These are phyloP conservation scores for Leguminivora glycinivorella DNA, from an alignment of 1,140 invertebrate genomes.

Conservation along the genomic window DNA sequence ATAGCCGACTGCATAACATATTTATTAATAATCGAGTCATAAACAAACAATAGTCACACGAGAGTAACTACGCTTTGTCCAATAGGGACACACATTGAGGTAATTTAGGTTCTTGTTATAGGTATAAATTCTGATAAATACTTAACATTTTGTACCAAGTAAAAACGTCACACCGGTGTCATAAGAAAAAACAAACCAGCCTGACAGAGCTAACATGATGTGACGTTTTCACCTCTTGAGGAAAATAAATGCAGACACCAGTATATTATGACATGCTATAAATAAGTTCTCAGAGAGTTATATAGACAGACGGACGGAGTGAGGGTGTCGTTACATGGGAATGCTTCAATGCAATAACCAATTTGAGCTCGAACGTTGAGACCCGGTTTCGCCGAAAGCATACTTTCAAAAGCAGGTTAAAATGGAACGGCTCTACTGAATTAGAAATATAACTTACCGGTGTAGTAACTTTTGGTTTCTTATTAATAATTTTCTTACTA, in stretches of 20 bases:
- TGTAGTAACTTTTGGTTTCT: constrained; percentile 67
- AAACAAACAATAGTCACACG: background rate
- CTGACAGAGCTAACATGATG: background rate
- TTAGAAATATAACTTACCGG: constrained; percentile 51
- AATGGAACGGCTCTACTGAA: constrained; percentile 27
- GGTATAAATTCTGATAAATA: background rate
- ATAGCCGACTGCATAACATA: background rate
- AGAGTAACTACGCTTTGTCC: background rate
- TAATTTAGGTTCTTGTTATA: background rate
- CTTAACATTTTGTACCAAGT: background rate
- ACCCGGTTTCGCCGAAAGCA: constrained; percentile 26
- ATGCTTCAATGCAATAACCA: constrained; percentile 21
- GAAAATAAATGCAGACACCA: background rate
- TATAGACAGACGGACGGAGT: background rate
- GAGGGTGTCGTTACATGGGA: constrained; percentile 3
- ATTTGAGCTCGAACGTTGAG: constrained; percentile 4
- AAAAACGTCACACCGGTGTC: background rate
- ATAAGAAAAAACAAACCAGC: background rate
- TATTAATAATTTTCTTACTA: constrained; percentile 59
- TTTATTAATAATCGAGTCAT: background rate
- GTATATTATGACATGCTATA: background rate
- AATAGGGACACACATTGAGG: background rate
- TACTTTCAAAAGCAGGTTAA: constrained; percentile 24
- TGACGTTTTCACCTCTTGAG: background rate
- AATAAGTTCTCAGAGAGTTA: background rate